Evolutionary conservation across 2,113 vertebrate genomes (phyloP).

Genomic region (Cisticola juncidis): DNA sequence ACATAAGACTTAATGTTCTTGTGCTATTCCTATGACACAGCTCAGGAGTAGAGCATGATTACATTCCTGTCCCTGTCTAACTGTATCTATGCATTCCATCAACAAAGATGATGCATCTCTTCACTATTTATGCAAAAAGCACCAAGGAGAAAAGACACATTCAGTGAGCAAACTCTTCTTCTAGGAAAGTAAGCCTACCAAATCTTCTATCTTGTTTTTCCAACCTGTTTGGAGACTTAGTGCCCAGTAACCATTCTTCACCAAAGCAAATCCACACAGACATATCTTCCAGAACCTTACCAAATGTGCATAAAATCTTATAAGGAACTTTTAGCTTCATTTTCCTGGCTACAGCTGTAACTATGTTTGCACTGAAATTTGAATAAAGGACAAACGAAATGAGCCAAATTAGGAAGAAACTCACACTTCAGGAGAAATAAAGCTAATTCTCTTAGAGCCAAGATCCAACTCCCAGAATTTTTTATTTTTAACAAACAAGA

Average conservation of each 20-base stretch:
- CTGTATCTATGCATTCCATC: background rate
- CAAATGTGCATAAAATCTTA: background rate
- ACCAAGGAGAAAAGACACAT: background rate
- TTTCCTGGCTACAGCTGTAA: background rate
- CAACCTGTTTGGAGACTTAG: background rate
- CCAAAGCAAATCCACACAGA: background rate
- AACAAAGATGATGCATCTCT: background rate
- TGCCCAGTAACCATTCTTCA: background rate
- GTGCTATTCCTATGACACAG: background rate
- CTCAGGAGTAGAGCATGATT: background rate
- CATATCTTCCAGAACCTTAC: background rate
- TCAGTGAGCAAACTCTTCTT: background rate
- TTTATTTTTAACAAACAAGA: background rate
- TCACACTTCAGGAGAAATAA: background rate
- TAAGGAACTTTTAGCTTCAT: background rate
- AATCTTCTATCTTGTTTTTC: background rate
- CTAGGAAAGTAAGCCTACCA: background rate
- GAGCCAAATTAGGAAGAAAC: background rate
- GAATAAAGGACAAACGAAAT: constrained; percentile 26
- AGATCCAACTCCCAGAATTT: background rate
- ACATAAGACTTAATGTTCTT: background rate
- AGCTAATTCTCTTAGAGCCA: background rate
- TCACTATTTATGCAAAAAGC: background rate
- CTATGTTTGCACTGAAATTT: background rate
- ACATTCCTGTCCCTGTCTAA: background rate